Percentiles rank a stretch among this genome's conserved stretches.
These are phyloP conservation scores for Zeus faber DNA, from an alignment of 2,113 vertebrate species.

Conservation along the genomic window DNA sequence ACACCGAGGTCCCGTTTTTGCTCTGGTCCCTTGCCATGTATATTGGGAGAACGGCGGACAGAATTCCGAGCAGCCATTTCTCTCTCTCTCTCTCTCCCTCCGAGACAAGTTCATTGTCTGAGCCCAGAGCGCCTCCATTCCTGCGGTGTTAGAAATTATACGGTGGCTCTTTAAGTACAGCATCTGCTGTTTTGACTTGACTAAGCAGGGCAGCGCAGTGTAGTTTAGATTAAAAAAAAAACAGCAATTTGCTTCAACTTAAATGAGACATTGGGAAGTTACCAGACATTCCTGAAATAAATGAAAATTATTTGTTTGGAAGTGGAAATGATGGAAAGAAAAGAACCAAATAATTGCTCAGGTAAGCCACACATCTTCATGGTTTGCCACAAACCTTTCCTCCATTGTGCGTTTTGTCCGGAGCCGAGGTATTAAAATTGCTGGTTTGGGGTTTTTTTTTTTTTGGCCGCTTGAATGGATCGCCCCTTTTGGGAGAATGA, in stretches of 20 bases:
- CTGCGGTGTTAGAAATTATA: slow-evolving; percentile 72
- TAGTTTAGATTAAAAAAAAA: slow-evolving; percentile 57
- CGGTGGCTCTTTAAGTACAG: slow-evolving; percentile 48
- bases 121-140: slow-evolving; percentile 63
- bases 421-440: no score
- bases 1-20: slow-evolving; percentile 16
- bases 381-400: slow-evolving; percentile 16
- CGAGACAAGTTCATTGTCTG: slow-evolving; percentile 42
- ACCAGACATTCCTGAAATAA: slow-evolving; percentile 62
- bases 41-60: slow-evolving; percentile 30
- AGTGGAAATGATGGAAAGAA: slow-evolving; percentile 22
- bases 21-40: slow-evolving; percentile 8
- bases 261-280: slow-evolving; percentile 65
- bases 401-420: neutral
- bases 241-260: slow-evolving; percentile 65
- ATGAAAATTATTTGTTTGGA: slow-evolving; percentile 37
- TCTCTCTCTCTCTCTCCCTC: slow-evolving; percentile 1
- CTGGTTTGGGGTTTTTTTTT: no score
- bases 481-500: no score
- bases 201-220: slow-evolving; percentile 43
- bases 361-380: slow-evolving; percentile 14
- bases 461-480: no score
- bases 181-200: slow-evolving; percentile 59
- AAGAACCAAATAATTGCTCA: slow-evolving; percentile 30
- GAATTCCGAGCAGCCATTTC: slow-evolving; percentile 18